Evolutionary conservation across 2,113 vertebrate genomes (phyloP), one percentile per base, ranked within the genome.

Genomic region (Thryonomys swinderianus): DNA sequence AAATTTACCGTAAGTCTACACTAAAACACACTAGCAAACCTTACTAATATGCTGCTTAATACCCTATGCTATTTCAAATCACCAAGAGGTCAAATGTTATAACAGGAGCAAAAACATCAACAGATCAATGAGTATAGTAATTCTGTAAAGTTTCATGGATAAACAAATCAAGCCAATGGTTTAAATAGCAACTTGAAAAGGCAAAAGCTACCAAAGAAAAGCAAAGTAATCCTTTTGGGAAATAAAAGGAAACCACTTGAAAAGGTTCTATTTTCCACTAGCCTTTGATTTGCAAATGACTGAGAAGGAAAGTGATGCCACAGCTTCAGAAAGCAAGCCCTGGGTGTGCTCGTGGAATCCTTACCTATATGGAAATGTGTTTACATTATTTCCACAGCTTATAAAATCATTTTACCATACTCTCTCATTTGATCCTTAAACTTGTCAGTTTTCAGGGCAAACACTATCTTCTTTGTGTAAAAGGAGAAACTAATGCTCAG

Each of bases 221-320:
- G 71, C 1, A 21, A 14, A 93, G 88, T 23, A 88, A 88, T 37
- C 67, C 9, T 71, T 81, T 81, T 13, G 11, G n/a, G 11, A 42
- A 83, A 88, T 83, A 59, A 90, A 92, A 92, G 62, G 27, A 92
- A 90, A 94, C 27, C 23, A 88, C 23, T 5, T 81, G 57, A 91
- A 69, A 92, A 92, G 61, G 16, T 7, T 91, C 67, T 7, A 80
- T 85, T 57, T 7, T 91, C 67, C 7, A 80, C 81, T 57, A 88
- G 62, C 7, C 74, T 81, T 45, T 93, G 53, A 94, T 79, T 66
- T 94, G 66, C 20, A 53, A 88, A 92, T 62, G 17, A 21, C 78
- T 51, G 10, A 51, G 10, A 51, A 51, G n/a, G n/a, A n/a, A 5
- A 51, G 48, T 51, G 48, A 51, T 51, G 48, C 48, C 48, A 51